Base-by-base conservation (phyloP, 1,140 invertebrate genomes). In the Adelges cooleyi region DNA sequence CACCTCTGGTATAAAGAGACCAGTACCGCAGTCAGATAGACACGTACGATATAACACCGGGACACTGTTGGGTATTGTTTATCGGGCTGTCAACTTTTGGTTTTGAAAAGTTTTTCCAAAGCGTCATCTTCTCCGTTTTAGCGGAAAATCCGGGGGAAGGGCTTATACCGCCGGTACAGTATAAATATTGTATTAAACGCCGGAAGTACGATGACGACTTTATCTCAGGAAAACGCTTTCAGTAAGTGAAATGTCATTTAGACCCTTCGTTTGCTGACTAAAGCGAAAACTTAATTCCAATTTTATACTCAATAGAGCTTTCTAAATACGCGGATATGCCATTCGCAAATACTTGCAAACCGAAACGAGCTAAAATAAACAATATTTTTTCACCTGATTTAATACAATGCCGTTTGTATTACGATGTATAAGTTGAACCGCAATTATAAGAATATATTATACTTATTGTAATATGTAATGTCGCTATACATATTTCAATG, bases 21-120 rank as follows among this genome's bases (percentile, higher is more conserved):
- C 23, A 27, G 44, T 5, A 33, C 56, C 40, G 25, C 56, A 48
- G 40, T 48, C 42, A 62, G 56, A 62, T 62, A 62, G 56, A 62
- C 56, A 62, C 56, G 56, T 22, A 48, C 56, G 56, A 62, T 62
- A 62, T 62, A 62, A n/a, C n/a, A 17, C 23, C 25, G 13, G 23
- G 40, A 29, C 40, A 36, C 8, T 20, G 27, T 33, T n/a, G 5
- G 8, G 25, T 20, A 62, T 62, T 62, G 56, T 62, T 62, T 62
- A 62, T 62, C 56, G 56, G 56, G 17, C 56, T 48, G 56, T 62
- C 56, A 62, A 62, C 56, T 62, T 62, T 62, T 33, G 56, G 56
- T 62, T 62, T 62, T 62, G 42, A 48, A 62, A 62, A 62, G 56
- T 62, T 62, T 62, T 62, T 62, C 27, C 23, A 48, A 62, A 48